Percentiles rank a stretch among this genome's conserved stretches.
These are phyloP conservation scores for Tenthredo amoena DNA, from an alignment of 2,888 invertebrate genomes.

Conservation along the genomic window DNA sequence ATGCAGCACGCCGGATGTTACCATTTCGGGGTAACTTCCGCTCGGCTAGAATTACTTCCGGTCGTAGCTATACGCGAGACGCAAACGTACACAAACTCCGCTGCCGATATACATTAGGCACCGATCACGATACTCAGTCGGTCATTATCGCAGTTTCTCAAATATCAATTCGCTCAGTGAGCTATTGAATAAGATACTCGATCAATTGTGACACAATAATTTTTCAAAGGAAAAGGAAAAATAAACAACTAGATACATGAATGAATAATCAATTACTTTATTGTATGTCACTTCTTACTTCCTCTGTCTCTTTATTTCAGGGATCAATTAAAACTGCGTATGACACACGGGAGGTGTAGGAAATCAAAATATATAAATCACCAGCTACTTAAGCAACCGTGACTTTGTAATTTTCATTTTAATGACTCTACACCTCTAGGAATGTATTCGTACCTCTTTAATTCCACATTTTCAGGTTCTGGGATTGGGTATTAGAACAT, in stretches of 20 bases:
- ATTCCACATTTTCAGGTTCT: not conserved
- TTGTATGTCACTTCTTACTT: not conserved
- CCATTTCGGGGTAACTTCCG: conserved; percentile 65
- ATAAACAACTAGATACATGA: not conserved
- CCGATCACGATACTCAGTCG: not conserved
- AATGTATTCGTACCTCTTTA: not conserved
- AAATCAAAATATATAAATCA: not conserved
- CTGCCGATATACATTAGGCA: not conserved
- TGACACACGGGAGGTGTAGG: not conserved
- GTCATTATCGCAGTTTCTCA: not conserved
- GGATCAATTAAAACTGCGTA: not conserved
- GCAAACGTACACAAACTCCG: not conserved
- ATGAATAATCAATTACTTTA: not conserved
- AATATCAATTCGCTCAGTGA: not conserved
- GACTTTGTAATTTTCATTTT: not conserved
- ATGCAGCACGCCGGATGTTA: conserved; percentile 58
- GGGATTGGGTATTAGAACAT: not conserved
- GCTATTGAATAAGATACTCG: not conserved
- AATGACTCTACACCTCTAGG: not conserved
- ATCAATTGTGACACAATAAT: not conserved
- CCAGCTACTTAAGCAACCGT: not conserved
- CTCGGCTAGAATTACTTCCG: conserved; percentile 62
- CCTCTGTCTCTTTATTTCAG: not conserved
- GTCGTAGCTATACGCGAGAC: conserved; percentile 46
- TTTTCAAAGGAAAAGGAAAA: not conserved